Evolutionary conservation across 2,113 vertebrate genomes (phyloP).

Genomic region (Nothocercus nigrocapillus): DNA sequence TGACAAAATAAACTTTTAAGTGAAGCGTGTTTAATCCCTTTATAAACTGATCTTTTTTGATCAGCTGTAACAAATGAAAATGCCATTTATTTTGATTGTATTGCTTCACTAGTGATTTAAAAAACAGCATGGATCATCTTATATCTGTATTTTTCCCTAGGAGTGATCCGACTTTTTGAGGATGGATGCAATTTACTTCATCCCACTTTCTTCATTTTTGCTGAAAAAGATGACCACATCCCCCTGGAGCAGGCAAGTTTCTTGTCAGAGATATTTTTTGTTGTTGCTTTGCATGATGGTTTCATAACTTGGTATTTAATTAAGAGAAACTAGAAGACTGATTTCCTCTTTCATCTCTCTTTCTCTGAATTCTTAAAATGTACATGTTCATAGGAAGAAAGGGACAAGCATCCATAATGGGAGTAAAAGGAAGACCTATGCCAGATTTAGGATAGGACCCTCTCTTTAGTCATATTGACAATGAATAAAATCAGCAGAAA

Average conservation of each 20-base stretch:
- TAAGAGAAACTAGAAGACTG: not conserved
- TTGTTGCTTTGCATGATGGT: not conserved
- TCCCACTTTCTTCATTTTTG: constrained; percentile 93
- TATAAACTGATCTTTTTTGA: not conserved
- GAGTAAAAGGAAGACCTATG: not conserved
- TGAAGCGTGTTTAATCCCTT: not conserved
- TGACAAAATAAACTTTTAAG: not conserved
- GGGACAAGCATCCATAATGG: not conserved
- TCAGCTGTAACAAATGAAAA: not conserved
- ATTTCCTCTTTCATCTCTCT: not conserved
- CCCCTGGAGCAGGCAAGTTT: constrained; percentile 85
- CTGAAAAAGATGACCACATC: constrained; percentile 83
- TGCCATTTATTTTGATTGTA: not conserved
- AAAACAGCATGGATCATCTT: not conserved
- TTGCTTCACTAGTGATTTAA: not conserved
- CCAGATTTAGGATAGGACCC: not conserved
- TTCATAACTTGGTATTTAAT: not conserved
- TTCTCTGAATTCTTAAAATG: not conserved
- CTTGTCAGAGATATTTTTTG: not conserved
- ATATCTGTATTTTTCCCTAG: constrained; percentile 64
- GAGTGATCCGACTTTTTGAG: constrained; percentile 81
- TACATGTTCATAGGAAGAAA: not conserved
- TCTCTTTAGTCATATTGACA: not conserved
- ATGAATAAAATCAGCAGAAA: not conserved
- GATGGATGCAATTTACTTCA: constrained; percentile 79